Percentiles rank a stretch among this genome's conserved stretches.
These are phyloP conservation scores for Mercenaria mercenaria DNA, from an alignment of 1,140 invertebrate genomes.

Conservation along the genomic window DNA sequence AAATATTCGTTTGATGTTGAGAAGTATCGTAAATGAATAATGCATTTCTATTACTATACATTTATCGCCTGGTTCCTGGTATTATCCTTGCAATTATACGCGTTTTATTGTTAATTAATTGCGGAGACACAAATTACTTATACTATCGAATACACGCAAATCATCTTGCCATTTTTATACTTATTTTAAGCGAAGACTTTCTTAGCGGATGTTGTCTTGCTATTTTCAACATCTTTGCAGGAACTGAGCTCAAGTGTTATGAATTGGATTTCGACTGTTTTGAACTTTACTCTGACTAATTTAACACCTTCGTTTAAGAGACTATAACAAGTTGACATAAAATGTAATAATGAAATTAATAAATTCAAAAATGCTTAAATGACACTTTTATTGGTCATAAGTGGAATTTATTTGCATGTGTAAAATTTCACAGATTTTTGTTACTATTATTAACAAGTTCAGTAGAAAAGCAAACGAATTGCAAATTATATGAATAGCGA, in stretches of 20 bases:
- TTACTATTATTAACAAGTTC: conserved; percentile 25
- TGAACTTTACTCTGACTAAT: too few species aligned
- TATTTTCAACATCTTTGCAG: too few species aligned
- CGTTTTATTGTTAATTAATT: conserved; percentile 19
- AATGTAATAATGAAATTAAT: background rate
- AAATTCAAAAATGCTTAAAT: background rate
- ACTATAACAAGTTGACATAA: too few species aligned
- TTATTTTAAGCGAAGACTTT: too few species aligned
- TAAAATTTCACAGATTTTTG: conserved; percentile 33
- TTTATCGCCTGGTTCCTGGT: background rate
- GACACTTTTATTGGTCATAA: conserved; percentile 19
- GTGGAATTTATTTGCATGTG: background rate
- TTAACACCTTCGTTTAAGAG: too few species aligned
- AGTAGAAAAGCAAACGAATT: background rate
- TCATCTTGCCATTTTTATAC: too few species aligned
- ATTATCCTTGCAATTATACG: background rate
- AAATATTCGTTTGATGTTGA: background rate
- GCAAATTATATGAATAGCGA: background rate
- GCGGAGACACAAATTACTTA: background rate
- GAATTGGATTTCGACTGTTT: too few species aligned
- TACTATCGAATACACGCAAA: background rate
- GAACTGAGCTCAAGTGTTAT: too few species aligned
- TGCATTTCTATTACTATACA: background rate
- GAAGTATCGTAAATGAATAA: background rate
- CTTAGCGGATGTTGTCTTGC: too few species aligned